Base-by-base conservation (phyloP, 1,140 invertebrate species). In the Apis dorsata region DNA sequence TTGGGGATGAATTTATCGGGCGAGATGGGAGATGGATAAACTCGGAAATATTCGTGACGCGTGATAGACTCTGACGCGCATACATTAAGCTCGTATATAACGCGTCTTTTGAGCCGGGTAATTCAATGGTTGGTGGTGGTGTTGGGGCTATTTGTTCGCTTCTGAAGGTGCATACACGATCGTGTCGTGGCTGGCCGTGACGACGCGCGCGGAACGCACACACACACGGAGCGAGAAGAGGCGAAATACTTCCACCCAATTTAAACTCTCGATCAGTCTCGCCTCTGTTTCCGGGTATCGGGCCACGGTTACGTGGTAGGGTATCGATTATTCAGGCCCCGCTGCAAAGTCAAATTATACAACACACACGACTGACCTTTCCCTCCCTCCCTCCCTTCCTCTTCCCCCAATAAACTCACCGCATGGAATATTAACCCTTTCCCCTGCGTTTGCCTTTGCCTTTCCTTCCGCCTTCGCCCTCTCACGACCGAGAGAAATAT, bases 211-310 rank as follows among this genome's bases (percentile, higher is more conserved):
- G 12, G 13, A 9, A 15, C 17, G 15, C n/a, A 7, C 5, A 63
- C 34, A 24, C 12, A 17, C 12, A 17, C 12, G 62, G 72, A 34
- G 34, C 34, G 34, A 34, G 34, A 80, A 87, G 76, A 76, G 73
- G 81, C 79, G 88, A 92, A 92, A 92, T 90, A 92, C 93, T 93
- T 92, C 88, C 91, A 91, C 87, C 86, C 91, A 92, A 92, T 93
- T 93, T 93, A 90, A 88, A 90, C 90, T 85, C 86, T 63, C 90
- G 89, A 90, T 91, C 90, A 87, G 90, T 84, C 86, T 88, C 86
- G 85, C 89, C 88, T 91, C 88, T 89, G 90, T 92, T 92, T 92
- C 88, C 90, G 90, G 65, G 80, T 89, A 88, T 85, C 82, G 86
- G 69, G 49, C 34, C 34, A 44, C 44, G 53, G 49, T 19, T 44